A percentile compares a stretch with the other conserved stretches of the same genome.
phyloP scores from a whole-genome alignment of 1,140 invertebrate species.

The Calosoma granatense region DNA sequence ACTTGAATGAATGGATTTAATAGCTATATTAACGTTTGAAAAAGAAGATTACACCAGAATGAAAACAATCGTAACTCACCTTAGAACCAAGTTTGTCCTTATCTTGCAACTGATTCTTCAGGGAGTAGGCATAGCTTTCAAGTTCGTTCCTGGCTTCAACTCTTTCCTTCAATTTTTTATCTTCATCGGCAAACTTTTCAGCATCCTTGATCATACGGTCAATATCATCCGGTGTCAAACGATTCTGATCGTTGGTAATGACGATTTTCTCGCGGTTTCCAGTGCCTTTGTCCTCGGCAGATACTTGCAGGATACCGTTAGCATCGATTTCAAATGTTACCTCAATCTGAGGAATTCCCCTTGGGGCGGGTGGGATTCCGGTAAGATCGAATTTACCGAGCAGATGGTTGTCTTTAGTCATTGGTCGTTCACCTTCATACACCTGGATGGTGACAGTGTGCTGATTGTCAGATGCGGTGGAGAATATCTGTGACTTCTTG shows the following conservation, averaged over 20 bases:
- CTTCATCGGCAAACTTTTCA: conserved; percentile 97
- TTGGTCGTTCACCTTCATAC: conserved; percentile 94
- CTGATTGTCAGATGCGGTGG: conserved; percentile 97
- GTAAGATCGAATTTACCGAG: conserved; percentile 98
- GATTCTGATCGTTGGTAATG: conserved; percentile 97
- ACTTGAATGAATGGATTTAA: too few species aligned
- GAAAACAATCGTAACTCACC: too few species aligned
- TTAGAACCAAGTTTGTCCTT: conserved; percentile 98
- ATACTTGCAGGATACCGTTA: conserved; percentile 86
- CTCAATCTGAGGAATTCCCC: conserved; percentile 98
- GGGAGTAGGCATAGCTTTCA: conserved; percentile 94
- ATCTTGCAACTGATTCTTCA: conserved; percentile 95
- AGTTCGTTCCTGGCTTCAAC: conserved; percentile 93
- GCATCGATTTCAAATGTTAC: conserved; percentile 99
- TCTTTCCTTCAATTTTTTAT: conserved; percentile 93
- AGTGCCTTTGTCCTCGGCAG: conserved; percentile 97
- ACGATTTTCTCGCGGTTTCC: conserved; percentile 98
- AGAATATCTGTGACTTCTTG: conserved; percentile 99
- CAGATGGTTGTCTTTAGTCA: conserved; percentile 99
- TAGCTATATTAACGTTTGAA: too few species aligned
- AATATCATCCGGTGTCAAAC: conserved; percentile 94
- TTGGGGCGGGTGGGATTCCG: conserved; percentile 93
- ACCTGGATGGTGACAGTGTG: conserved; percentile 98
- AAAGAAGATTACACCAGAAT: too few species aligned
- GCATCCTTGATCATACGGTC: conserved; percentile 98